Evolutionary conservation across 2,797 vertebrate species (phyloP).

Genomic region (Typhlichthys subterraneus): DNA sequence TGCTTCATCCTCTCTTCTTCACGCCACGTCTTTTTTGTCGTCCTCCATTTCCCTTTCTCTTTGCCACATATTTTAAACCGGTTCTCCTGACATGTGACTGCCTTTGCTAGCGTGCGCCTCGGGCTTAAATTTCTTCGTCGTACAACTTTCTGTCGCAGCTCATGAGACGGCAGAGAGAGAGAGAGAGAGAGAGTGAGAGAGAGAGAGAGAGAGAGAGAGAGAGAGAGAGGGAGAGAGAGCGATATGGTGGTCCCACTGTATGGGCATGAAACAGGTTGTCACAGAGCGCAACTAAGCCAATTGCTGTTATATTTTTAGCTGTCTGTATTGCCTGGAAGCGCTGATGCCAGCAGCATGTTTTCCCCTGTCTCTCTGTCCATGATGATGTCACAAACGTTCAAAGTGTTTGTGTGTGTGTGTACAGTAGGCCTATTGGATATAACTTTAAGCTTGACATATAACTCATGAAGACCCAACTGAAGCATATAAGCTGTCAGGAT

Average conservation of each 20-base stretch:
- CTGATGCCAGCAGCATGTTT: slow-evolving; percentile 26
- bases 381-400: slow-evolving; percentile 41
- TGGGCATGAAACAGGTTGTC: background rate
- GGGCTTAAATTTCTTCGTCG: too few relatives aligned
- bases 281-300: slow-evolving; percentile 26
- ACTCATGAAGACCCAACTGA: slow-evolving; percentile 12
- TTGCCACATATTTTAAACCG: background rate
- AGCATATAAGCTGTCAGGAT: slow-evolving; percentile 24
- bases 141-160: too few relatives aligned
- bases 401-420: background rate
- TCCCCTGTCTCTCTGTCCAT: slow-evolving; percentile 35
- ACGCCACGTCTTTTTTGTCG: background rate
- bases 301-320: slow-evolving; percentile 58
- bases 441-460: slow-evolving; percentile 1
- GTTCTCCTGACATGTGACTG: background rate
- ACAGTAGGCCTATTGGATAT: background rate
- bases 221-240: background rate
- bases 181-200: too few relatives aligned
- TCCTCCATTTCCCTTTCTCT: slow-evolving; percentile 9
- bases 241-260: background rate
- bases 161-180: too few relatives aligned
- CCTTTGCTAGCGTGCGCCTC: too few relatives aligned
- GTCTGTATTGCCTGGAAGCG: slow-evolving; percentile 31
- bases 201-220: background rate
- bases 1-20: background rate